Evolutionary conservation across 2,888 invertebrate species (phyloP), one percentile per base, ranked within the genome.

Genomic region (Dastarcus helophoroides): DNA sequence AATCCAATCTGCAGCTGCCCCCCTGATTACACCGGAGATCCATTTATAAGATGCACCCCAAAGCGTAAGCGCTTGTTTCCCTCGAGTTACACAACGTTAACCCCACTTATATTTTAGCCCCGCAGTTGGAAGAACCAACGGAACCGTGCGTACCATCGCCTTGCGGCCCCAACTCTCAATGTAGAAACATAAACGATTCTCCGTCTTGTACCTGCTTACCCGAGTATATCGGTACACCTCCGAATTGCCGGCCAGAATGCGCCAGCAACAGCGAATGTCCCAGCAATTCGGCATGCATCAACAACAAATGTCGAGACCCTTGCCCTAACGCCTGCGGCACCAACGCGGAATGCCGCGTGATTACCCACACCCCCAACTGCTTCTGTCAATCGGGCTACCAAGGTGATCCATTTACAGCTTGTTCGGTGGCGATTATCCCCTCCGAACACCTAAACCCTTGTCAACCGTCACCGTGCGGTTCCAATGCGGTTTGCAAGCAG

Each of bases 201-300:
- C 71, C 73, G 1, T 58, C 68, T 9, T 79, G 79, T 48, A 65
- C 65, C 8, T 80, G 80, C 48, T 52, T 72, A 24, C 62, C 70
- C 2, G 69, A 69, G 29, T 76, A 69, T 46, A 61, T 65, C 4
- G 79, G 79, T 14, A 60, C 71, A 27, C 76, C 79, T 26, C 76
- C 78, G n/a, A 76, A 77, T 38, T 80, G 80, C 51, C 64, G 74
- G 44, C 80, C 80, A 3, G 79, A 81, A 62, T 83, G 83, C 54
- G 70, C 76, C 8, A 69, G 72, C 3, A 81, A 73, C 55, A 69
- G 75, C 22, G 82, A 82, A 55, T 83, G 83, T 52, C 45, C 73
- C 1, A 72, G 69, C 45, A 69, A 77, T 47, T 62, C 71, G 50
- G 80, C 82, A 22, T 85, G 84, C 52, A 68, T 79, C 8, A 76